phyloP scores from a whole-genome alignment of 2,113 vertebrate genomes.

The Mungos mungo region DNA sequence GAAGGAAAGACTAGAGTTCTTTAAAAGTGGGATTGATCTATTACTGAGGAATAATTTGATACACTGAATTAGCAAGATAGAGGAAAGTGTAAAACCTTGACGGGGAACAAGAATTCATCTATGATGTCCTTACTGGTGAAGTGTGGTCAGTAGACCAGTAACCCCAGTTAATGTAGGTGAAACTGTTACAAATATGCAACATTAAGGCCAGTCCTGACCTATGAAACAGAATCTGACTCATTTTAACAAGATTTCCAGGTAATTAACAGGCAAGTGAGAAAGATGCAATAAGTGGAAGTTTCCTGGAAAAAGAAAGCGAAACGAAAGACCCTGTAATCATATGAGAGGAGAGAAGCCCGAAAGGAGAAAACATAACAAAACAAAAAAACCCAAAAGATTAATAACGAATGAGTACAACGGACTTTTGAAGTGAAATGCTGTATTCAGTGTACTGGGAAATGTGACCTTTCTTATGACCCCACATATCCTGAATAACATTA shows the following conservation, averaged over 20 bases:
- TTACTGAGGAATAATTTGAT: not conserved
- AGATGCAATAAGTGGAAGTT: not conserved
- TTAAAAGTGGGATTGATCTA: not conserved
- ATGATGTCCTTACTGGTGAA: not conserved
- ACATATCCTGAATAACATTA: slow-evolving; percentile 12
- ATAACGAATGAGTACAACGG: not conserved
- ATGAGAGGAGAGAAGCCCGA: not conserved
- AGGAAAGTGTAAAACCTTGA: not conserved
- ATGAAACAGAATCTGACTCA: not conserved
- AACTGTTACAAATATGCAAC: not conserved
- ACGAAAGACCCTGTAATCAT: not conserved
- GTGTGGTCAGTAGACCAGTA: too few species aligned
- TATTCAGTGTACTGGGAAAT: not conserved
- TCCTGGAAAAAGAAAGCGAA: not conserved
- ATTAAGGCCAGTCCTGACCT: not conserved
- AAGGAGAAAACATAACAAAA: not conserved
- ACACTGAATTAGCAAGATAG: not conserved
- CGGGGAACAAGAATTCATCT: not conserved
- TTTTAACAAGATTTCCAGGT: not conserved
- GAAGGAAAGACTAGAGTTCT: not conserved
- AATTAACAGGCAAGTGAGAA: not conserved
- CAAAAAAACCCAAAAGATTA: too few species aligned
- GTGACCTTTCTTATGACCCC: not conserved
- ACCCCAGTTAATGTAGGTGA: accelerated
- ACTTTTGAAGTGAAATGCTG: not conserved